Percentiles rank a stretch among this genome's conserved stretches.
Evolutionary conservation across 2,797 vertebrate species (phyloP).

Genomic region (Rhincodon typus): DNA sequence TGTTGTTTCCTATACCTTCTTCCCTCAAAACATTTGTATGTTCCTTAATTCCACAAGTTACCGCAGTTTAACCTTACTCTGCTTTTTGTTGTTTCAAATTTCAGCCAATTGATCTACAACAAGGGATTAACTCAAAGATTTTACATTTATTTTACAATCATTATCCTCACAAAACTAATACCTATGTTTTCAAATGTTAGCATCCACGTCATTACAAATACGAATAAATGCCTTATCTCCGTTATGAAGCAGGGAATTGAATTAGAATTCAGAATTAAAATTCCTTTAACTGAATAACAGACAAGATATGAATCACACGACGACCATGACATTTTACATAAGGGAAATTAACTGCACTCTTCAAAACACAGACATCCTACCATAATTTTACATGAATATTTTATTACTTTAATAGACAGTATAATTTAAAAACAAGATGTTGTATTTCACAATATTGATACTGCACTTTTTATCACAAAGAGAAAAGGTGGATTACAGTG

Average conservation of each 20-base stretch:
- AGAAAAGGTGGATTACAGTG: background rate
- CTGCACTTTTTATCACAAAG: background rate
- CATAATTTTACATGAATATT: conserved; percentile 15
- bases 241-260: background rate
- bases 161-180: background rate
- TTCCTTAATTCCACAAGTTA: background rate
- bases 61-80: background rate
- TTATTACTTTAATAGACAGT: background rate
- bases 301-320: background rate
- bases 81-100: background rate
- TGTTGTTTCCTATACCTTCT: background rate
- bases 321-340: background rate
- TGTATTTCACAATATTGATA: background rate
- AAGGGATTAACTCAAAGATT: background rate
- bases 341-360: background rate
- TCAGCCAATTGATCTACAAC: background rate
- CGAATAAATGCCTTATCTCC: background rate
- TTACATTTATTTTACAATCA: background rate
- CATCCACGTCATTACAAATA: background rate
- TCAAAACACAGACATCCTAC: background rate
- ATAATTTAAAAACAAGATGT: background rate
- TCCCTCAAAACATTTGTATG: background rate
- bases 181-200: background rate
- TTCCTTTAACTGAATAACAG: conserved; percentile 4
- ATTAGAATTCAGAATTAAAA: background rate